These are phyloP conservation scores for Drosophila lacteicornis DNA, from an alignment of 1,140 invertebrate genomes.

Conservation along the genomic window DNA sequence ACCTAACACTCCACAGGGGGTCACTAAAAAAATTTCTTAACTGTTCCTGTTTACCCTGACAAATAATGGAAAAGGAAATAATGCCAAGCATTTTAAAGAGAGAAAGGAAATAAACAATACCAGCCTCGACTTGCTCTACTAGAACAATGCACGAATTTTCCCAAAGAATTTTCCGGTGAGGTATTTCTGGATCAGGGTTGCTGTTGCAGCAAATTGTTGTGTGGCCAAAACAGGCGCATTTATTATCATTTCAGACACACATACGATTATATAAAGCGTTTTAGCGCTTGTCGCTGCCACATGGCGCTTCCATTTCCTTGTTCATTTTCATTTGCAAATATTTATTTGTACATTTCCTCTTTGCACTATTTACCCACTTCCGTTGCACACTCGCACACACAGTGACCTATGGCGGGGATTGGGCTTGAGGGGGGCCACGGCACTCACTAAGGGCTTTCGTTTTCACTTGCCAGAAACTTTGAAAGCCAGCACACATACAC, in stretches of 20 bases:
- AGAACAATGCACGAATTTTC: conserved; percentile 15
- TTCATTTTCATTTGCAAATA: conserved; percentile 79
- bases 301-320: conserved; percentile 73
- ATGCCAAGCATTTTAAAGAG: neutral
- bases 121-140: neutral
- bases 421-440: neutral
- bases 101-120: neutral
- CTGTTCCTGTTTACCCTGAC: no score
- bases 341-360: conserved; percentile 77
- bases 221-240: conserved; percentile 27
- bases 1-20: neutral
- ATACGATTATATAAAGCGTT: conserved; percentile 52
- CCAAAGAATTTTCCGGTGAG: conserved; percentile 22
- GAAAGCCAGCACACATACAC: conserved; percentile 16
- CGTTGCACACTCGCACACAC: conserved; percentile 47
- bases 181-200: conserved; percentile 36
- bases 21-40: neutral
- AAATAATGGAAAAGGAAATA: no score
- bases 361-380: conserved; percentile 72
- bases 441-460: conserved; percentile 58
- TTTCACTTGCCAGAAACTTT: conserved; percentile 70
- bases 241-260: conserved; percentile 44
- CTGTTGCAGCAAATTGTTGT: conserved; percentile 43
- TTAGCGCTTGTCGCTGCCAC: conserved; percentile 62
- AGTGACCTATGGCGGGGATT: neutral